Conservation (phyloP, 2,113 vertebrate genomes). For the Aldabrachelys gigantea region DNA sequence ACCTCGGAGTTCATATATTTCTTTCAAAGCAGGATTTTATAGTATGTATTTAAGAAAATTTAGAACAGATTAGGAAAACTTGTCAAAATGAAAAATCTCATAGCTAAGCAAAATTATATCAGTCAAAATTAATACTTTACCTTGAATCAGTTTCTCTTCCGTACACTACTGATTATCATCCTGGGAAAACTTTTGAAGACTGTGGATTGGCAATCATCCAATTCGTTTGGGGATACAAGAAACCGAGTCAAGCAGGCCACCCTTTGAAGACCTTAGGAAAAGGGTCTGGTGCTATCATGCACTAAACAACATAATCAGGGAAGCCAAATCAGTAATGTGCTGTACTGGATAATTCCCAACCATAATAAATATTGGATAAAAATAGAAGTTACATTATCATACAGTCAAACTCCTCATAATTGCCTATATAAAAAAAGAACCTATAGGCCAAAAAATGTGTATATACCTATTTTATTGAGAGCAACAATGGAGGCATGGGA, state of each 20-base stretch:
- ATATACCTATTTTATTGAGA: background rate
- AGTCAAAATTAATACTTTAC: background rate
- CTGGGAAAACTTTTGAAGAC: background rate
- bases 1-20: too few relatives aligned
- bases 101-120: background rate
- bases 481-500: background rate
- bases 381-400: background rate
- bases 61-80: background rate
- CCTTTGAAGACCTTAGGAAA: background rate
- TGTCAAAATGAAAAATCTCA: background rate
- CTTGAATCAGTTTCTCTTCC: background rate
- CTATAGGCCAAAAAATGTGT: background rate
- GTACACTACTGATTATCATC: background rate
- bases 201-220: background rate
- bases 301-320: background rate
- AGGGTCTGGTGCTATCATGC: background rate
- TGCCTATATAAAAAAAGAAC: background rate
- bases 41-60: background rate
- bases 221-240: background rate
- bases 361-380: background rate
- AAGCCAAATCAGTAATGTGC: background rate
- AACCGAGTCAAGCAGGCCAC: background rate
- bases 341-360: background rate
- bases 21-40: background rate
- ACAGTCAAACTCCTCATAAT: rapidly evolving